Conservation (phyloP, 2,797 vertebrate genomes). For the Oreonectes daqikongensis region DNA sequence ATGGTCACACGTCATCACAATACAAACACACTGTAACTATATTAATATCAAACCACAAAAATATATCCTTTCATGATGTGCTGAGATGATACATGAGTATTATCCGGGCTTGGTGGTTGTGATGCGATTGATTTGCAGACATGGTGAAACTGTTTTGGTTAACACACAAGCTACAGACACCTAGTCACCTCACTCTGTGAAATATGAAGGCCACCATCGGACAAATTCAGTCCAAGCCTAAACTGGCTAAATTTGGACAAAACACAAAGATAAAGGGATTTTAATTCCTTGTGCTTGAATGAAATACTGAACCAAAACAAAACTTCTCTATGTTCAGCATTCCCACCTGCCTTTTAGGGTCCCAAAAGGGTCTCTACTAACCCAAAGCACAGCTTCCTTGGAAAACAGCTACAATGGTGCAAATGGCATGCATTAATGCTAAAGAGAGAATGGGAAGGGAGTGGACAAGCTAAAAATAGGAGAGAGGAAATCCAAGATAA, state of each 20-base stretch:
- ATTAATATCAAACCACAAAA: conserved; percentile 2
- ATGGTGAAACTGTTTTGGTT: not conserved
- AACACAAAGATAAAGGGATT: no score
- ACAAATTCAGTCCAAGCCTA: no score
- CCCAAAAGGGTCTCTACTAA: no score
- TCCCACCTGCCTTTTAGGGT: not conserved
- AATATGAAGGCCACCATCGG: no score
- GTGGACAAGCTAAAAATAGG: not conserved
- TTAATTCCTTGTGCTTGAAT: not conserved
- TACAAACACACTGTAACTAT: not conserved
- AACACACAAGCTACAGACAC: not conserved
- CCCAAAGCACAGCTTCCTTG: not conserved
- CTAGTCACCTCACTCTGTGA: not conserved
- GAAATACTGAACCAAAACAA: not conserved
- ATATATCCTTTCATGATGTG: not conserved
- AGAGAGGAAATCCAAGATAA: conserved; percentile 29
- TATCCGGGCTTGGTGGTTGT: not conserved
- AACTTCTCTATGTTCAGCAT: not conserved
- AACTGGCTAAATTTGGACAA: no score
- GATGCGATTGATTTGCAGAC: not conserved
- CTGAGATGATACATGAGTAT: not conserved
- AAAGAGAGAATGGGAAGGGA: conserved; percentile 15
- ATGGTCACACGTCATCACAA: not conserved
- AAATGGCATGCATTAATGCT: not conserved
- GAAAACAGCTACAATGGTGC: not conserved